Evolutionary conservation across 1,140 invertebrate genomes (phyloP), one percentile per base, ranked within the genome.

Genomic region (Apocrypta bakeri): DNA sequence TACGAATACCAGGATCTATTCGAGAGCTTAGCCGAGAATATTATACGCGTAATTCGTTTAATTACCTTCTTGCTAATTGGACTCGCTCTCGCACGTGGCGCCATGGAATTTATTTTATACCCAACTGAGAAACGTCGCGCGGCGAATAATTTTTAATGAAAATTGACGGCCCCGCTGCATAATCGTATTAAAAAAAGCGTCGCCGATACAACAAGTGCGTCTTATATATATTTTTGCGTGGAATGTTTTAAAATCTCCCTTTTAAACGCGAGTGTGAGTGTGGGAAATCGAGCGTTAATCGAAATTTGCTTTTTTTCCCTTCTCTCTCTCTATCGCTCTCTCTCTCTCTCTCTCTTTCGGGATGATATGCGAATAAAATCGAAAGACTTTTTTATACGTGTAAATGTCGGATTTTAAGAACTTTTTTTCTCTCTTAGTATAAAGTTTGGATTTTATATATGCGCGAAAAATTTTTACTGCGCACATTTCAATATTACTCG

Each of bases 1-100:
- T 91, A 90, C 87, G 88, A 86, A 88, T 87, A 79, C 83, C 84
- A 83, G 79, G 71, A 82, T 85, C 80, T 80, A 78, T 82, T 69
- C 85, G 79, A 83, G 80, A 17, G 17, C 42, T 48, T 48, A 2
- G 1, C 14, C 12, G 14, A 48, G 12, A 48, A 21, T 2, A 61
- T 76, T 76, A 68, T 42, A 11, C n/a, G 27, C 82, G 88, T 90
- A 91, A 92, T 91, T 91, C 90, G 48, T 89, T 91, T 91, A 91
- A 92, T 91, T 89, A 88, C 89, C 85, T 64, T 84, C 86, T 86
- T 17, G 48, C 90, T 91, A 92, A 91, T 92, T 91, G 90, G 91
- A 85, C 83, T 76, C 42, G 85, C 87, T 88, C 87, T 88, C 88
- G 72, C 72, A 63, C 72, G 88, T 90, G 89, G 90, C 89, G 91